Conservation (phyloP, 2,888 invertebrate species). For the Elysia crispata region DNA sequence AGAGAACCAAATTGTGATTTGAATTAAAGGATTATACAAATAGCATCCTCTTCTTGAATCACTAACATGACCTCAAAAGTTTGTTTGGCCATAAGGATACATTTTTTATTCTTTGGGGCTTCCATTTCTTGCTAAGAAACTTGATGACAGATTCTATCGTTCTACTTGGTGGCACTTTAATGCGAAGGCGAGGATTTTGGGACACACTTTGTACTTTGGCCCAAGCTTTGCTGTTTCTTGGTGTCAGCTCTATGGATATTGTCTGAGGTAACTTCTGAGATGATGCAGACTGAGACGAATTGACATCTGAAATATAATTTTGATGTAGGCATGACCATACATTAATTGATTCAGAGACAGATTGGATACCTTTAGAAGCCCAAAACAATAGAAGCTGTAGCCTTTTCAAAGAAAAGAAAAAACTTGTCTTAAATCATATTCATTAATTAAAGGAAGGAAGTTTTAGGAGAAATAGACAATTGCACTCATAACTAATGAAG, state of each 20-base stretch:
- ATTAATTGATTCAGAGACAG: too few relatives aligned
- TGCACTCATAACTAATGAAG: too few relatives aligned
- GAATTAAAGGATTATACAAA: not conserved
- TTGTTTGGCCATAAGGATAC: slow-evolving; percentile 68
- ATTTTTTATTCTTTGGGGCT: slow-evolving; percentile 77
- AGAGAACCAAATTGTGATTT: not conserved
- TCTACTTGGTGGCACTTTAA: slow-evolving; percentile 86
- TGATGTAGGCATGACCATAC: too few relatives aligned
- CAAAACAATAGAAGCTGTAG: too few relatives aligned
- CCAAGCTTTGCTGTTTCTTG: slow-evolving; percentile 89
- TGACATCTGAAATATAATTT: too few relatives aligned
- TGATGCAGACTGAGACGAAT: not conserved
- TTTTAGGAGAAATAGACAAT: not conserved
- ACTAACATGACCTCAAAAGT: too few relatives aligned
- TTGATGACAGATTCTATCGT: slow-evolving; percentile 84
- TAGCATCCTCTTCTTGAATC: not conserved
- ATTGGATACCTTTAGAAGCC: too few relatives aligned
- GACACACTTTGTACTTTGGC: slow-evolving; percentile 88
- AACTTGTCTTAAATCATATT: too few relatives aligned
- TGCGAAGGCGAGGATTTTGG: slow-evolving; percentile 91
- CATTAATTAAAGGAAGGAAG: too few relatives aligned
- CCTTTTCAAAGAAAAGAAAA: too few relatives aligned
- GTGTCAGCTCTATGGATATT: slow-evolving; percentile 86
- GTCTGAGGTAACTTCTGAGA: slow-evolving; percentile 86
- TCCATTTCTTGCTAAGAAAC: slow-evolving; percentile 88